Evolutionary conservation across 2,888 invertebrate genomes (phyloP), one percentile per base, ranked within the genome.

Genomic region (Adelognathus sp.): DNA sequence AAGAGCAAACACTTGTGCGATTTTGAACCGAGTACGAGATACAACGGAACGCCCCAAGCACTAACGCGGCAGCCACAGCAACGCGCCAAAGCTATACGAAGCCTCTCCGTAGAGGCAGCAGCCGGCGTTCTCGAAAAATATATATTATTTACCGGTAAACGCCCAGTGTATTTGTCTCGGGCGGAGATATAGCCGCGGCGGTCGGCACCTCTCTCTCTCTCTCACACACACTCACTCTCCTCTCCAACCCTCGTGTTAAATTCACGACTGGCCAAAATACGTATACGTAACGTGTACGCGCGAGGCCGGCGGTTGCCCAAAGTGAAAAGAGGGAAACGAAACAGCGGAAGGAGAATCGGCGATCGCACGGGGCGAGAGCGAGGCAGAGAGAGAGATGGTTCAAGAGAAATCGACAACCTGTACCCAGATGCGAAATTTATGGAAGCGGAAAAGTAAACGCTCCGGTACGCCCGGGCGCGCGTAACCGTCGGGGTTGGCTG

Each of bases 331-430:
- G 36, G 31, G 50, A 44, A n/a, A 44, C 33, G 27, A 29, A 24
- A 56, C 24, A 56, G 29, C 46, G 18, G 7, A 16, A 3, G 41
- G 14, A 6, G 14, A 18, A 18, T 27, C 7, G n/a, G 46, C 18
- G 36, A 16, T 2, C 16, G 11, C 14, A 52, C 7, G 29, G n/a
- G n/a, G 41, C 27, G 46, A 36, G 14, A 16, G 52, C 18, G 11
- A 54, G 11, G 36, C 21, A 31, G 64, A 18, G 14, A 36, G 52
- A 70, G 60, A n/a, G n/a, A n/a, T n/a, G n/a, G 44, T 72, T 44
- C 69, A 72, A 78, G 77, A 80, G 80, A 80, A 77, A 81, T 81
- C 80, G 81, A 76, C 81, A 81, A 80, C 81, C 80, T 81, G 81
- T 81, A 80, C 75, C 70, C 73, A 76, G 77, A 80, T 77, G 66